Percentiles rank a stretch among this genome's conserved stretches.
Conservation (phyloP, 2,113 vertebrate genomes). For the Megaleporinus macrocephalus region DNA sequence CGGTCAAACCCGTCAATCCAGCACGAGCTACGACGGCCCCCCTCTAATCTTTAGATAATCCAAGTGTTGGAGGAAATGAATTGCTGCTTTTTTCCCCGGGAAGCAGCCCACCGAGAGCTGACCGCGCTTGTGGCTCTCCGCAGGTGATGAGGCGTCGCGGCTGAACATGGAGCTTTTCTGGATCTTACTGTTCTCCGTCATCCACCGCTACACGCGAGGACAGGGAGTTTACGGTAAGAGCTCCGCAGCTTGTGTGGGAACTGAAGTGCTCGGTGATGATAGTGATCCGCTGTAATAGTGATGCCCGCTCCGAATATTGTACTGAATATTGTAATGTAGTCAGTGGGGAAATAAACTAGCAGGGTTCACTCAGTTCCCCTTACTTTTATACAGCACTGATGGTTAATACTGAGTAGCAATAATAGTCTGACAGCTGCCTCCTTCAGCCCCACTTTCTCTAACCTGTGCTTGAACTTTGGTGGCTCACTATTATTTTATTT, state of each 20-base stretch:
- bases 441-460: too few species aligned
- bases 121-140: slow-evolving; percentile 33
- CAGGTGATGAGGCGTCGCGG: slow-evolving; percentile 80
- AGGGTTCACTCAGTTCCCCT: too few species aligned
- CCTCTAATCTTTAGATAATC: slow-evolving; percentile 69
- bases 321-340: too few species aligned
- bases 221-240: slow-evolving; percentile 84
- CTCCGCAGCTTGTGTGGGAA: background rate
- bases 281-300: background rate
- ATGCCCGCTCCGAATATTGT: too few species aligned
- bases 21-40: background rate
- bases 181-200: slow-evolving; percentile 80
- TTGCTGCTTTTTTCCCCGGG: slow-evolving; percentile 52
- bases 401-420: too few species aligned
- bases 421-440: too few species aligned
- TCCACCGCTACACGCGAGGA: slow-evolving; percentile 67
- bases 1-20: slow-evolving; percentile 64
- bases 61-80: slow-evolving; percentile 66
- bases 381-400: too few species aligned
- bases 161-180: slow-evolving; percentile 83
- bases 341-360: too few species aligned
- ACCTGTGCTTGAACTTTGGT: too few species aligned
- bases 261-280: background rate
- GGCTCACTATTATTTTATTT: too few species aligned
- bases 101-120: slow-evolving; percentile 32